Base-by-base conservation (phyloP, 2,888 invertebrate genomes). In the Dolomedes plantarius region DNA sequence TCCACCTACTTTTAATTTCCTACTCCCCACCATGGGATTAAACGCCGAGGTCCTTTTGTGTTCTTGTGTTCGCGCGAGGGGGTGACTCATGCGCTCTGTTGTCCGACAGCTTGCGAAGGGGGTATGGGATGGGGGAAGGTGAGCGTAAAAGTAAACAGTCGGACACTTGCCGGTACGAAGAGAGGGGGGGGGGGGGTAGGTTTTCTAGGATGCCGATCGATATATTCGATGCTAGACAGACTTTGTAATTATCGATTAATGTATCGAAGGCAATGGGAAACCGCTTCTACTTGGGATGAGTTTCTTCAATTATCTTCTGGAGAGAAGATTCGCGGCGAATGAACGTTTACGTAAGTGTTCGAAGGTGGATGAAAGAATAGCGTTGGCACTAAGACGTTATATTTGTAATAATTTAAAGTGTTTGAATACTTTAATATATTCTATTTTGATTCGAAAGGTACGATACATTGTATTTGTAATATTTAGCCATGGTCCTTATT, bases 111-210 rank as follows among this genome's bases (percentile, higher is more conserved):
- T 76, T 76, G 76, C 29, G 46, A 67, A 67, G 67, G 31, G 67
- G 32, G 67, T 31, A 23, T 29, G 36, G 27, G 62, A n/a, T 3
- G 64, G 39, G 41, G n/a, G 41, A 46, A 46, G 41, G 41, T 46
- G 64, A 56, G 77, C 36, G 77, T 50, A 77, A 69, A 23, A 78
- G 78, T 78, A 78, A 78, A 78, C 78, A 78, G 71, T 71, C 62
- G 67, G 67, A 67, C 36, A 67, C 67, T 67, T 67, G n/a, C 69
- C 41, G 69, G 7, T 23, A 31, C 16, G 13, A 16, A n/a, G n/a
- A 13, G 68, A 65, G 50, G 31, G 68, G 39, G 50, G 50, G 46
- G 50, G 9, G 11, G 65, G 50, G n/a, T n/a, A n/a, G 46, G 56
- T 5, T 50, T 46, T 46, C 56, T 32, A 46, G 71, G 78, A 71